Conservation (phyloP, 2,888 invertebrate species). For the Galeopsomyia nigrocyanea region DNA sequence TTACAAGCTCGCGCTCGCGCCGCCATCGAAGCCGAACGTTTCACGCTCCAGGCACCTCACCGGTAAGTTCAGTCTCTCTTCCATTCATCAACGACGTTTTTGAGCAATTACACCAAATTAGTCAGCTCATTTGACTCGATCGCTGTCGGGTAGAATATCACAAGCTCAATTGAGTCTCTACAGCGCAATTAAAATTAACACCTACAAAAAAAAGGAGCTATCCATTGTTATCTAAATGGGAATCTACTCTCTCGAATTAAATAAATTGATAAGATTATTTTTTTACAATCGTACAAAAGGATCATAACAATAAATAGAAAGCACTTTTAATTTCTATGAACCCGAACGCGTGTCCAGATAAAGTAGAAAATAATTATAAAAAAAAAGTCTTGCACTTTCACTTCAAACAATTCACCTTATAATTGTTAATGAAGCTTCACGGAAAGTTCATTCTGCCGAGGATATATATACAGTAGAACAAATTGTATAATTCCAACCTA, state of each 20-base stretch:
- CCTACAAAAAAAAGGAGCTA: slow-evolving; percentile 1
- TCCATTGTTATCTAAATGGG: neutral
- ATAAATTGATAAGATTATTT: slow-evolving; percentile 2
- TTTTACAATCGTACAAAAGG: neutral
- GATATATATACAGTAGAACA: neutral
- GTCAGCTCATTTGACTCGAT: neutral
- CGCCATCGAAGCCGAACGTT: slow-evolving; percentile 65
- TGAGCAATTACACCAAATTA: neutral
- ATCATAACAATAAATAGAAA: neutral
- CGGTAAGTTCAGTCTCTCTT: slow-evolving; percentile 53
- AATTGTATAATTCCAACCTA: slow-evolving; percentile 1
- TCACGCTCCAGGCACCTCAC: slow-evolving; percentile 58
- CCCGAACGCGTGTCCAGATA: too few relatives aligned
- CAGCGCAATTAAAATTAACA: neutral
- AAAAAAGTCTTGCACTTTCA: slow-evolving; percentile 24
- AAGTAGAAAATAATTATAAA: neutral
- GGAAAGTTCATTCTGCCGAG: neutral
- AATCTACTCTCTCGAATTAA: neutral
- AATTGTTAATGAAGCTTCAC: neutral
- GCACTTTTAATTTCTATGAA: too few relatives aligned
- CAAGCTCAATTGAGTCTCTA: too few relatives aligned
- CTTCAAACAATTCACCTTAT: slow-evolving; percentile 3
- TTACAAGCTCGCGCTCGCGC: slow-evolving; percentile 65
- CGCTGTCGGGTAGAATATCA: too few relatives aligned
- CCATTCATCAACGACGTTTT: neutral